These are phyloP conservation scores for Rhamnusium bicolor DNA, from an alignment of 2,888 invertebrate genomes.

Conservation along the genomic window DNA sequence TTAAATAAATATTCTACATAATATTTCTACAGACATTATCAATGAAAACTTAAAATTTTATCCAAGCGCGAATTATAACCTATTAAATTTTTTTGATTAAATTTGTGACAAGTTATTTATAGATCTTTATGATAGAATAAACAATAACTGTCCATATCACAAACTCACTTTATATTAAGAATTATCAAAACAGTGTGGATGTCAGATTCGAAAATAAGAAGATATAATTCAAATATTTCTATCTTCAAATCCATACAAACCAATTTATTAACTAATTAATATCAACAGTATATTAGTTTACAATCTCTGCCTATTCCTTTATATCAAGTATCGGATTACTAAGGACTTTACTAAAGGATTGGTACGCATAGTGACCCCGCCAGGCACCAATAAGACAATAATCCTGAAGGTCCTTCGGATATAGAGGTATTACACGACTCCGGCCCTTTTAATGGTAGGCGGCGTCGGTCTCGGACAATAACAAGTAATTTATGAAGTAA, in stretches of 20 bases:
- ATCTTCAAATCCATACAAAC: not conserved
- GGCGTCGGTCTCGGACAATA: conserved; percentile 5
- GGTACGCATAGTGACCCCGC: conserved; percentile 63
- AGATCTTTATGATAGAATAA: too few species aligned
- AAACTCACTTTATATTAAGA: too few species aligned
- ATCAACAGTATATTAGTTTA: conserved; percentile 41
- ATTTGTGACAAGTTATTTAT: too few species aligned
- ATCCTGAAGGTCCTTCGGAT: conserved; percentile 66
- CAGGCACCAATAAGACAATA: conserved; percentile 69
- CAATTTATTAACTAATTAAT: conserved; percentile 28
- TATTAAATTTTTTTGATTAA: too few species aligned
- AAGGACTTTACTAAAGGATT: conserved; percentile 62
- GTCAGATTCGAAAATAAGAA: too few species aligned
- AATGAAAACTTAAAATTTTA: too few species aligned
- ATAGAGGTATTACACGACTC: conserved; percentile 52
- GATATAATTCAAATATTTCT: too few species aligned
- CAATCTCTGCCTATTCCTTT: conserved; percentile 49
- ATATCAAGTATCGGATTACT: conserved; percentile 67
- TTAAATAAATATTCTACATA: too few species aligned
- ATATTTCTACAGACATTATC: too few species aligned
- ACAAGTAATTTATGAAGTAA: not conserved
- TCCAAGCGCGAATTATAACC: too few species aligned
- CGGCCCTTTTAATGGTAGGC: conserved; percentile 19
- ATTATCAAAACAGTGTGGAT: too few species aligned
- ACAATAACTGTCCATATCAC: too few species aligned